Percentiles rank a stretch among this genome's conserved stretches.
These are phyloP conservation scores for Odontomachus brunneus DNA, from an alignment of 1,140 invertebrate genomes.

Conservation along the genomic window DNA sequence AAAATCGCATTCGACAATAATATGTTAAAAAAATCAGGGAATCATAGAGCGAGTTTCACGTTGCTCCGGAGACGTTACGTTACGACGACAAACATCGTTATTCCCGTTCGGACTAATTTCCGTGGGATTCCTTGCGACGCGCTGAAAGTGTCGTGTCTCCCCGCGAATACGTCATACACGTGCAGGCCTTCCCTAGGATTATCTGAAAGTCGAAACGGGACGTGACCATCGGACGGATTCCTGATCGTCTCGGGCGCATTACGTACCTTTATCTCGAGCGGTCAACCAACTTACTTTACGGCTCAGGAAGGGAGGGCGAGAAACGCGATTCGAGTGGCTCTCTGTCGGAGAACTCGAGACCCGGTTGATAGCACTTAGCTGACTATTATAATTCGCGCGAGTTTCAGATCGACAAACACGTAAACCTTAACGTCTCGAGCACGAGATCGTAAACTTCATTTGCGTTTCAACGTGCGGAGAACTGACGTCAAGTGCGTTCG, in stretches of 20 bases:
- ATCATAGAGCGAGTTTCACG: not conserved
- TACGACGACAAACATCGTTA: not conserved
- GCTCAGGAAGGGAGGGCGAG: slow-evolving; percentile 39
- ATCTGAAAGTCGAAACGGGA: slow-evolving; percentile 75
- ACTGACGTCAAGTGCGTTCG: slow-evolving; percentile 53
- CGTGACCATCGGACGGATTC: slow-evolving; percentile 79
- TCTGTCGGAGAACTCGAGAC: slow-evolving; percentile 71
- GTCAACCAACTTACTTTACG: slow-evolving; percentile 77
- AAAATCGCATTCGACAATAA: not conserved
- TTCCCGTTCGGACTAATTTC: slow-evolving; percentile 23
- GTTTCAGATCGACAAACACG: slow-evolving; percentile 62
- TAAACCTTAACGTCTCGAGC: slow-evolving; percentile 60
- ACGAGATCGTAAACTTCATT: slow-evolving; percentile 58
- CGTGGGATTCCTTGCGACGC: slow-evolving; percentile 29
- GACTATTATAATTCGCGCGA: slow-evolving; percentile 67
- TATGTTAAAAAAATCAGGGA: not conserved
- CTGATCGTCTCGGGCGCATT: slow-evolving; percentile 71
- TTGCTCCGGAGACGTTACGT: no score
- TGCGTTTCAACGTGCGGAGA: slow-evolving; percentile 56
- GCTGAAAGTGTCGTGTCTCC: not conserved
- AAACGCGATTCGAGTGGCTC: slow-evolving; percentile 58
- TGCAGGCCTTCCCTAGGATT: slow-evolving; percentile 66
- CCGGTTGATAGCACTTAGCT: slow-evolving; percentile 71
- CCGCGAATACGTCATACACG: slow-evolving; percentile 55
- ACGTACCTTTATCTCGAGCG: slow-evolving; percentile 74